Base-by-base conservation (phyloP, 2,797 vertebrate genomes). In the Lacerta agilis region DNA sequence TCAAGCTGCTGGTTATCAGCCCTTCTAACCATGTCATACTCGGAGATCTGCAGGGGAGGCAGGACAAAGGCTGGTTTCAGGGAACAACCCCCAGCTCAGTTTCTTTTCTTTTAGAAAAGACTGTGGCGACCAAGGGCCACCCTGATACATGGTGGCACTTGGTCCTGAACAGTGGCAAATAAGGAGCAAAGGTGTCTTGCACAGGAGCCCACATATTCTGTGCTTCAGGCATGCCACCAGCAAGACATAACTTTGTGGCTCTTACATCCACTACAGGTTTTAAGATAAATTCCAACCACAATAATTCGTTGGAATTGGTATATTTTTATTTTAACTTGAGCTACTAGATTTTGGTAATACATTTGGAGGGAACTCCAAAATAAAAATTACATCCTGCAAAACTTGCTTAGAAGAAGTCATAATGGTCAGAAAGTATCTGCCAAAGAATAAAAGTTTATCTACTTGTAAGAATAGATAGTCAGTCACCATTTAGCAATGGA, bases 311-410 rank as follows among this genome's bases (percentile, higher is more conserved):
- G 27, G 2, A 58, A 45, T 23, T n/a, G 71, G 41, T 4, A 79
- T 20, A 3, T 71, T 0, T 58, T 43, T 79, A 8, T 55, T 36
- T 33, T 23, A 36, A 72, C n/a, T 83, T 83, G 80, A 80, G 38
- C 36, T 58, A 17, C 41, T 88, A 69, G 7, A 82, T 84, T 79
- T 1, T 2, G 29, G 87, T 5, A 58, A 27, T 49, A n/a, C 6
- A 36, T 91, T 78, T 29, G 87, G 81, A 88, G 20, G 58, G 78
- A 38, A 78, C 55, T 0, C 75, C 13, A 9, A 92, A 82, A 3
- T 77, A 66, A 58, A 86, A 77, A 36, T 85, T 85, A 90, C 88
- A 25, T 27, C 85, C n/a, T 1, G 41, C n/a, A 71, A 83, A 8
- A 85, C 55, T 82, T 89, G 23, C 27, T 82, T 20, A 18, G 69